These are phyloP conservation scores for Clarias magur DNA, from an alignment of 2,113 vertebrate species.

Conservation along the genomic window DNA sequence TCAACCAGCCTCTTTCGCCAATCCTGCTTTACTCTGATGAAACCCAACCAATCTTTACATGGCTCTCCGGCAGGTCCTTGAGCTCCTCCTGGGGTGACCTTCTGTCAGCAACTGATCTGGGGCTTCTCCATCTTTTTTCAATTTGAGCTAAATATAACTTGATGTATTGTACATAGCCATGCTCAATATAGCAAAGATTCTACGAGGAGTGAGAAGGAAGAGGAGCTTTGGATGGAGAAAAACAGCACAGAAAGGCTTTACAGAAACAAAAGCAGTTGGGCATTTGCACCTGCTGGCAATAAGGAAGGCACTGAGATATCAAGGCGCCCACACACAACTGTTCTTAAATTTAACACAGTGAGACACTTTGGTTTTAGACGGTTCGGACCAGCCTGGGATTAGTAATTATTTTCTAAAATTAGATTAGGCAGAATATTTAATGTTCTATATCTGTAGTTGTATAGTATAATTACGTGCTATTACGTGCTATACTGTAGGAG, in stretches of 20 bases:
- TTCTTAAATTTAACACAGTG: constrained; percentile 39
- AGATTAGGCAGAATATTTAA: neutral
- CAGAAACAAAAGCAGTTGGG: constrained; percentile 45
- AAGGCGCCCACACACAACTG: constrained; percentile 63
- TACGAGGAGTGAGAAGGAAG: neutral
- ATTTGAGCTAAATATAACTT: constrained; percentile 8
- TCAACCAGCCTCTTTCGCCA: neutral
- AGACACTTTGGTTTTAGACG: neutral
- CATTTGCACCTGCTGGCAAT: constrained; percentile 23
- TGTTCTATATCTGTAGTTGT: neutral
- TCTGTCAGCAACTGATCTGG: constrained; percentile 41
- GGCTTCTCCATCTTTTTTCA: constrained; percentile 15
- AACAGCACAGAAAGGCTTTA: neutral
- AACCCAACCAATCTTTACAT: constrained; percentile 33
- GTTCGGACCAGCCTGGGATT: neutral
- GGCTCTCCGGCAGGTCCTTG: constrained; percentile 17
- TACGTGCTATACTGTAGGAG: neutral
- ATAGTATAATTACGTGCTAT: neutral
- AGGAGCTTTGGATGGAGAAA: constrained; percentile 17
- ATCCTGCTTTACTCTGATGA: constrained; percentile 32
- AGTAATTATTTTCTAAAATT: constrained; percentile 3
- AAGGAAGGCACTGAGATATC: constrained; percentile 30
- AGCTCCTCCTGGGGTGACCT: constrained; percentile 45
- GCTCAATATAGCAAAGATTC: neutral
- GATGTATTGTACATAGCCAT: constrained; percentile 44